Evolutionary conservation across 2,888 invertebrate species (phyloP).

Genomic region (Tenthredo amoena): DNA sequence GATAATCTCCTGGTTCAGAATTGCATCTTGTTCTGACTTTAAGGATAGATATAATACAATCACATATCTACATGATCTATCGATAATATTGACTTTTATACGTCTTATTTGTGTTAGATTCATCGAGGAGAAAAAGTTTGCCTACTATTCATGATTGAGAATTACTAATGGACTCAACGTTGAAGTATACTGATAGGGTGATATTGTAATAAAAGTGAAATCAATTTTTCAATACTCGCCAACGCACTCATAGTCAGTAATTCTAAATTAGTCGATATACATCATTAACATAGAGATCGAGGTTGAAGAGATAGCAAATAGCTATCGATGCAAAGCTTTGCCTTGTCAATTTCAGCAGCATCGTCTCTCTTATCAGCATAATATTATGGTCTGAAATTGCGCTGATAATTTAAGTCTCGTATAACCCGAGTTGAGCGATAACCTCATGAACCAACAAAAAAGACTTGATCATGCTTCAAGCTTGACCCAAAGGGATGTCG

Average conservation of each 20-base stretch:
- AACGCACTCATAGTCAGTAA: background rate
- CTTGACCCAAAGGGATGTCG: slow-evolving; percentile 13
- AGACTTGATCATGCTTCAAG: background rate
- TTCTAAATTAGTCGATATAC: background rate
- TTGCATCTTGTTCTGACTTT: background rate
- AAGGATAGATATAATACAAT: background rate
- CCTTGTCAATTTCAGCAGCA: background rate
- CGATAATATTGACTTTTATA: background rate
- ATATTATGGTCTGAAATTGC: slow-evolving; percentile 26
- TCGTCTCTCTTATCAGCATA: slow-evolving; percentile 12
- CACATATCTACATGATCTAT: background rate
- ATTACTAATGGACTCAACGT: background rate
- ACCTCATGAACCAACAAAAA: background rate
- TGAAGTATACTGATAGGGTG: background rate
- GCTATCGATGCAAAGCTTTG: background rate
- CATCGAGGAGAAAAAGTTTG: background rate
- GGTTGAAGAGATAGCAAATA: slow-evolving; percentile 13
- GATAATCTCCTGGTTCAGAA: background rate
- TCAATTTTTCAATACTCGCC: background rate
- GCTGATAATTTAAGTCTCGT: slow-evolving; percentile 19
- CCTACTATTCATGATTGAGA: background rate
- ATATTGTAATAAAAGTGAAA: slow-evolving; percentile 14
- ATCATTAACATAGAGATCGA: slow-evolving; percentile 19
- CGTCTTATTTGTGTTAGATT: background rate
- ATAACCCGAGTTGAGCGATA: slow-evolving; percentile 2